Evolutionary conservation across 2,888 invertebrate species (phyloP), one percentile per base, ranked within the genome.

Genomic region (Machimus atricapillus): DNA sequence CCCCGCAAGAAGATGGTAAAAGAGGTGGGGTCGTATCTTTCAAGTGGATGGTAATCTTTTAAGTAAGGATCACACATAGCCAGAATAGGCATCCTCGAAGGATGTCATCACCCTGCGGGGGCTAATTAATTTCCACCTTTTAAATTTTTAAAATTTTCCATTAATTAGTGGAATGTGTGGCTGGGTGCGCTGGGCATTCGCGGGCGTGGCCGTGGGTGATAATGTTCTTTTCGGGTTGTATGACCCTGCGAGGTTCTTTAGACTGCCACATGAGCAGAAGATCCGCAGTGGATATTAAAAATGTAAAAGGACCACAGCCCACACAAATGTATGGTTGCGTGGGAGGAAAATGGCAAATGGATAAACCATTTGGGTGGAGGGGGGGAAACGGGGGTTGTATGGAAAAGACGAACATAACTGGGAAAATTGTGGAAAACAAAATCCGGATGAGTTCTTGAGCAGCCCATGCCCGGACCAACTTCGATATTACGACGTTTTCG

Each of bases 351-450:
- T 46, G 12, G 23, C 46, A 16, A 43, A 43, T 16, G 27, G 46
- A 46, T 43, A 46, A 79, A 79, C 46, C 46, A 79, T 79, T 79
- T 46, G 19, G 23, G 27, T 3, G 9, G 23, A 12, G n/a, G 27
- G 27, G 31, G 31, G 37, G 2, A 46, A 1, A 79, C 27, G 46
- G 16, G 56, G 16, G 52, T 52, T 6, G 19, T 40, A 8, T 12
- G 40, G 2, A 40, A 40, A 40, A 40, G 40, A 40, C 52, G 52
- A 56, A 52, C 52, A 31, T 12, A 27, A 34, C 6, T 5, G 27
- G 19, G 78, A 79, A 81, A 81, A 56, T 81, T 81, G 56, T 31
- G 81, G n/a, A 81, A 81, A 81, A 81, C 56, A 81, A 52, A 56
- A 19, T 56, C 56, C 14, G 34, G 56, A 56, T 27, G 52, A 46